Evolutionary conservation across 1,140 invertebrate genomes (phyloP), one percentile per base, ranked within the genome.

Genomic region (Calliopsis andreniformis): DNA sequence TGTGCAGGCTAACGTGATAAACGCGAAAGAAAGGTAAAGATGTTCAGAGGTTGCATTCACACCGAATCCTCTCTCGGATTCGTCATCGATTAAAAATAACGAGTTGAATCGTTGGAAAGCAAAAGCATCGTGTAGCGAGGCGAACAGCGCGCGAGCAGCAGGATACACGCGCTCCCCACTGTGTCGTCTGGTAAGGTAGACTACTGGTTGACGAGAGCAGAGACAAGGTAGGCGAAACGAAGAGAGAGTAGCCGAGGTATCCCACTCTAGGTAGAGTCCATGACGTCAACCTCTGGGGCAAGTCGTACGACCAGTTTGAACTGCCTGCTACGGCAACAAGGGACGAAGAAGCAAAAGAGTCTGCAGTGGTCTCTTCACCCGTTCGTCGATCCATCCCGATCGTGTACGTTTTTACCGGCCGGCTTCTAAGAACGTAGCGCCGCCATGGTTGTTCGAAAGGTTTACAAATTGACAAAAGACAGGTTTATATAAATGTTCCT

Each of bases 281-380:
- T 91, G 89, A 90, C 89, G 89, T 91, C 87, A 89, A 84, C 63
- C 81, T 49, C 30, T 3, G 82, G 70, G 85, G 58, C 78, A 84
- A 88, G 83, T 85, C 83, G 88, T 68, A 88, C 86, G 86, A 89
- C 88, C 89, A 90, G 89, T 90, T 90, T 73, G 82, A 84, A 67
- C 79, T 76, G 70, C 67, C 80, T 75, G 82, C 79, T 71, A 56
- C 77, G 66, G 71, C 67, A 76, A 81, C 79, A 83, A 84, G 75
- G 79, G 72, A 80, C 68, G 45, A 76, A 76, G 59, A 86, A 59
- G 79, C 63, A 62, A 71, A 76, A 64, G 68, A 79, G 51, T 49
- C 53, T 28, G 25, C 39, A 32, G 45, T 45, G 53, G 77, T 72
- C 63, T 76, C 45, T 53, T 67, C 43, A 39, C 18, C 53, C 59